Conservation (phyloP, 2,888 invertebrate species). For the Yponomeuta plumbellus region DNA sequence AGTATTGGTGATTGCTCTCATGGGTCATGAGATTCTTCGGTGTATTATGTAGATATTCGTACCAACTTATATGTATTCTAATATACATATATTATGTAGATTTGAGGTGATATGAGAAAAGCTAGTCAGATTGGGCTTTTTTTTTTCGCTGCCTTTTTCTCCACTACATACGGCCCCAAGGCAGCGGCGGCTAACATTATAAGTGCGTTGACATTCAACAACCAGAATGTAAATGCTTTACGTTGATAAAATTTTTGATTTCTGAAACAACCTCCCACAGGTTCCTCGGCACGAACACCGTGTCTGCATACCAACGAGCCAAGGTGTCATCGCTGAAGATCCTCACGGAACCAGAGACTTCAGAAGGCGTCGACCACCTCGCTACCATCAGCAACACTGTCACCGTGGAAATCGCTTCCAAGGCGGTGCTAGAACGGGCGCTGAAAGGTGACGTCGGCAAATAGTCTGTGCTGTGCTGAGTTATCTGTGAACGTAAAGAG, state of each 20-base stretch:
- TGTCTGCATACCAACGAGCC: constrained; percentile 93
- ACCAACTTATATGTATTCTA: too few relatives aligned
- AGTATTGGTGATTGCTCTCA: too few relatives aligned
- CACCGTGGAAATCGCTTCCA: constrained; percentile 67
- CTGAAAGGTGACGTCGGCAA: constrained; percentile 53
- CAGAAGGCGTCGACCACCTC: constrained; percentile 36
- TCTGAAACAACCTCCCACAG: constrained; percentile 55
- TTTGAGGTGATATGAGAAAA: too few relatives aligned
- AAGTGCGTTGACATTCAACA: too few relatives aligned
- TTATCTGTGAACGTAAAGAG: constrained; percentile 7
- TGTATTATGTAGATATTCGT: too few relatives aligned
- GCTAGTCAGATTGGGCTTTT: too few relatives aligned
- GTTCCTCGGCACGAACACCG: constrained; percentile 90
- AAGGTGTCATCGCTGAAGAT: constrained; percentile 92
- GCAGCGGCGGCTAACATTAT: too few relatives aligned
- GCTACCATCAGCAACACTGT: constrained; percentile 69
- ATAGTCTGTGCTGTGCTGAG: constrained; percentile 3
- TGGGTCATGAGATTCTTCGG: too few relatives aligned
- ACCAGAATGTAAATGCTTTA: too few relatives aligned
- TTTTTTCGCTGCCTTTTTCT: too few relatives aligned
- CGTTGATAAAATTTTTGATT: not conserved
- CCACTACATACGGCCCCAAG: too few relatives aligned
- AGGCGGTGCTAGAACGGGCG: constrained; percentile 56
- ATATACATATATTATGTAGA: too few relatives aligned
- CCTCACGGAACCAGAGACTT: constrained; percentile 42